These are phyloP conservation scores for Ceratina japonica DNA, from an alignment of 1,140 invertebrate species.

Conservation along the genomic window DNA sequence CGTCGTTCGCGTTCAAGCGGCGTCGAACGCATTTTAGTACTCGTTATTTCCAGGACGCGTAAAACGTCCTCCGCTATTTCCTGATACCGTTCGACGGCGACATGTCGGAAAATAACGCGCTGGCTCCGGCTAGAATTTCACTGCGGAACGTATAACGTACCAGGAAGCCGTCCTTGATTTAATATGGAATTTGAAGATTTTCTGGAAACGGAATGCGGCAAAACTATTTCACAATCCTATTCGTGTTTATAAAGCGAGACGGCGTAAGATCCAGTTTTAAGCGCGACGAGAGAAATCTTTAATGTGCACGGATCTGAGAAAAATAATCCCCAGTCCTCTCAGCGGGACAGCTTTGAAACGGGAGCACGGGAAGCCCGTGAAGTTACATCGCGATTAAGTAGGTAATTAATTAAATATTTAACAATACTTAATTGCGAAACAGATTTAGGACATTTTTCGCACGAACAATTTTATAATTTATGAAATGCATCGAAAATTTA, in stretches of 20 bases:
- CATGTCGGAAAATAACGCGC: background rate
- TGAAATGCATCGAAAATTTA: too few relatives aligned
- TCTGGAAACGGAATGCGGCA: too few relatives aligned
- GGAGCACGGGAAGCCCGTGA: too few relatives aligned
- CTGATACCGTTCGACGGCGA: background rate
- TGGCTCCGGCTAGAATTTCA: background rate
- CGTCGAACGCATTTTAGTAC: background rate
- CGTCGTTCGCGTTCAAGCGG: background rate
- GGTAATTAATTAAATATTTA: too few relatives aligned
- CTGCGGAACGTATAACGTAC: background rate
- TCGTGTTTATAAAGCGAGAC: too few relatives aligned
- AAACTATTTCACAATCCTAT: too few relatives aligned
- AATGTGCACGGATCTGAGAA: background rate
- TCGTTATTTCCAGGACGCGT: background rate
- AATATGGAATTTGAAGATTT: too few relatives aligned
- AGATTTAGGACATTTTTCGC: too few relatives aligned
- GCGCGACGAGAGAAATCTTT: background rate
- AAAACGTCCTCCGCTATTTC: too few relatives aligned
- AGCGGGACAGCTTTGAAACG: background rate
- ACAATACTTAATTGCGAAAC: too few relatives aligned
- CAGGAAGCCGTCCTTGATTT: background rate
- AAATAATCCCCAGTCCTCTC: slow-evolving; percentile 2
- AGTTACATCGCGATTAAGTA: too few relatives aligned
- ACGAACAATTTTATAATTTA: too few relatives aligned
- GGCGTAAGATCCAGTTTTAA: slow-evolving; percentile 26